Evolutionary conservation across 92 coral and sea anemone genomes (phyloP).

Genomic region (Montipora capitata): DNA sequence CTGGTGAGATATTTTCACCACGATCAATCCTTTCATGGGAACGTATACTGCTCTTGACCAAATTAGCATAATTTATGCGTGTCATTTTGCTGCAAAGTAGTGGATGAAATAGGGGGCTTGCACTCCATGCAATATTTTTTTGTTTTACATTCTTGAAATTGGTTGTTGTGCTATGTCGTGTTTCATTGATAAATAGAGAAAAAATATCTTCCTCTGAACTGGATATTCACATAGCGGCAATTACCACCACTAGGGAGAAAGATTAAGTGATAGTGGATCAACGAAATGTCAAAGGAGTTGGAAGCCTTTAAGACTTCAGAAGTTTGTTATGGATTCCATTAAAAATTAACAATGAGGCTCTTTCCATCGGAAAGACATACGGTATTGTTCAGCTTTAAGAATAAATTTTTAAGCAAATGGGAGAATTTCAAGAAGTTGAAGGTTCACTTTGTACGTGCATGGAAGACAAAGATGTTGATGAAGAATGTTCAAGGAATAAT

Average conservation of each 20-base stretch:
- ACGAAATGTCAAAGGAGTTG: constrained; percentile 29
- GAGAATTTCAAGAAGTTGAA: constrained; percentile 40
- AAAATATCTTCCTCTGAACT: constrained; percentile 26
- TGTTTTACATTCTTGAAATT: too few species aligned
- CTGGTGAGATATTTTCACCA: too few species aligned
- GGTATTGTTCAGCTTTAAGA: constrained; percentile 23
- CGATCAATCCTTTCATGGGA: too few species aligned
- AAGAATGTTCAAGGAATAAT: constrained; percentile 25
- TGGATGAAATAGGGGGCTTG: too few species aligned
- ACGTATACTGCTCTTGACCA: too few species aligned
- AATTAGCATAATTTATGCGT: too few species aligned
- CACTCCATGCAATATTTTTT: too few species aligned
- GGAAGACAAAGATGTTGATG: constrained; percentile 26
- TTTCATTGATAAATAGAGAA: background rate
- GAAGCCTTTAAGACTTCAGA: constrained; percentile 32
- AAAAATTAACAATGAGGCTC: constrained; percentile 29
- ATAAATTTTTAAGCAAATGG: constrained; percentile 21
- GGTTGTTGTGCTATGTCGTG: too few species aligned
- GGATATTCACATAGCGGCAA: background rate
- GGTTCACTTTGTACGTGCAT: constrained; percentile 5
- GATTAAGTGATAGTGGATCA: background rate
- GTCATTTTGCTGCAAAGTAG: too few species aligned
- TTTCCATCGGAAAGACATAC: background rate
- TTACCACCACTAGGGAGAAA: background rate
- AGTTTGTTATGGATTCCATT: constrained; percentile 19